These are phyloP conservation scores for Mylabris phalerata DNA, from an alignment of 1,140 invertebrate genomes.

Conservation along the genomic window DNA sequence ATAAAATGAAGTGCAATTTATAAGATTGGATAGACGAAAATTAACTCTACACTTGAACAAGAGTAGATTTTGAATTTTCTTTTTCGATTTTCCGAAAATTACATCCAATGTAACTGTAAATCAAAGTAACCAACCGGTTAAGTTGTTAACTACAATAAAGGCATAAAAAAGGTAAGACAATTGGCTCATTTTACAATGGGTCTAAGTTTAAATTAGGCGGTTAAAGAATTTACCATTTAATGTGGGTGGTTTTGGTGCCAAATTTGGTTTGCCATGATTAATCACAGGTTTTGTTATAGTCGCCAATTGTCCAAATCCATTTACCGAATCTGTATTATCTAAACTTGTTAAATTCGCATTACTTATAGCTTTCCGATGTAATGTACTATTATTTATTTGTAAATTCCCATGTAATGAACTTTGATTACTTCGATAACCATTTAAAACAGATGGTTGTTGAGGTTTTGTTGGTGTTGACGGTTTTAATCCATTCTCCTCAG, in stretches of 20 bases:
- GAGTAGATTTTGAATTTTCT: too few species aligned
- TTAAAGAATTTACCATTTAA: constrained; percentile 36
- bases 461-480: neutral
- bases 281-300: constrained; percentile 25
- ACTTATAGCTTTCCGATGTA: constrained; percentile 38
- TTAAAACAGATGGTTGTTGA: neutral
- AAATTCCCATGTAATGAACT: constrained; percentile 20
- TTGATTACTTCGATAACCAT: constrained; percentile 22
- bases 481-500: neutral
- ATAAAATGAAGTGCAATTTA: too few species aligned
- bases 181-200: too few species aligned
- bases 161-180: too few species aligned
- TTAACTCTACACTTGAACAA: too few species aligned
- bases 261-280: constrained; percentile 50
- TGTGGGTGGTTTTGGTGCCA: constrained; percentile 50
- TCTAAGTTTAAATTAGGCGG: too few species aligned
- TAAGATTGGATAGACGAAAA: too few species aligned
- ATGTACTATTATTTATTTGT: constrained; percentile 26
- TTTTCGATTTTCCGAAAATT: too few species aligned
- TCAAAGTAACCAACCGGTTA: too few species aligned
- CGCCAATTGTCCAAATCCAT: constrained; percentile 14
- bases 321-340: constrained; percentile 25
- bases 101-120: too few species aligned
- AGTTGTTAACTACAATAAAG: too few species aligned
- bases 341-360: constrained; percentile 34